phyloP scores from a whole-genome alignment of 2,888 invertebrate species.

The Zygaena filipendulae region DNA sequence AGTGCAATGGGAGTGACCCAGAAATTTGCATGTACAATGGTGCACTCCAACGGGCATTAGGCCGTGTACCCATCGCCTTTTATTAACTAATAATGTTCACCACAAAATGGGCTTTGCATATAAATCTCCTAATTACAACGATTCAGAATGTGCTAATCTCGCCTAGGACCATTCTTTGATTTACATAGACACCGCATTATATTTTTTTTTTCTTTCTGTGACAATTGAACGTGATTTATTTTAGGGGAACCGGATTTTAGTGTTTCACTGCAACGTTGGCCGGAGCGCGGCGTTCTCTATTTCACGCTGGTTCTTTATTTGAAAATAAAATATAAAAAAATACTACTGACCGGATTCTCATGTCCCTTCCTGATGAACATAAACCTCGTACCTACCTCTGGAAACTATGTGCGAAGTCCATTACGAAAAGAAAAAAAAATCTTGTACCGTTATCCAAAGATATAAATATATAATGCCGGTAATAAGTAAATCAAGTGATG shows the following conservation, averaged over 20 bases:
- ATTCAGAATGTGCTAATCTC: constrained; percentile 56
- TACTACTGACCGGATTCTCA: no score
- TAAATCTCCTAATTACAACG: constrained; percentile 63
- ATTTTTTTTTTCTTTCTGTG: constrained; percentile 33
- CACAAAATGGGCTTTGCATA: constrained; percentile 64
- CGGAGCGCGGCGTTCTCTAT: neutral
- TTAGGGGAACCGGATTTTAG: constrained; percentile 40
- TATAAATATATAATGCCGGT: no score
- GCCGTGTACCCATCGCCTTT: constrained; percentile 42
- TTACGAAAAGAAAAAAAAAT: no score
- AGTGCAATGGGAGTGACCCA: constrained; percentile 57
- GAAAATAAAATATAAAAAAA: no score
- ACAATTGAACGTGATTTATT: constrained; percentile 57
- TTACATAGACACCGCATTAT: constrained; percentile 46
- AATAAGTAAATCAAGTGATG: no score
- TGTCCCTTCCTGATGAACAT: no score
- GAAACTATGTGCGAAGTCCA: no score
- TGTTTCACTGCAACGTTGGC: constrained; percentile 1
- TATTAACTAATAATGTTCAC: constrained; percentile 60
- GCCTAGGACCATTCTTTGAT: constrained; percentile 41
- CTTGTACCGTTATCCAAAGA: no score
- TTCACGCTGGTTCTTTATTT: constrained; percentile 2
- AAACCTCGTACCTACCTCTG: no score
- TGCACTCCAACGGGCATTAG: constrained; percentile 50
- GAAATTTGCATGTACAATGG: constrained; percentile 39